Conservation (phyloP, 2,888 invertebrate species). For the Dorcus hopei region DNA sequence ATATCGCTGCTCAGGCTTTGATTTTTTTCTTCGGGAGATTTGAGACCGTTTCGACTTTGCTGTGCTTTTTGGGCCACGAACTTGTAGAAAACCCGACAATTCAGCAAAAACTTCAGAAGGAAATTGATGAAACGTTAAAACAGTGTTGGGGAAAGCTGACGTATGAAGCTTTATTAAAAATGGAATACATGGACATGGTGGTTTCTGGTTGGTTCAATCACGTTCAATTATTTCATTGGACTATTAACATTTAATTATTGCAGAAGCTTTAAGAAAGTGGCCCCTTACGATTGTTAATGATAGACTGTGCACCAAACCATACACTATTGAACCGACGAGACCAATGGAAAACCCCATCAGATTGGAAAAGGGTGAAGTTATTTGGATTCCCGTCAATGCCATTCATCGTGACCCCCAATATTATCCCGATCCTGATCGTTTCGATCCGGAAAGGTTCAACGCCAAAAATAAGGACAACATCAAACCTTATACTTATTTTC, state of each 20-base stretch:
- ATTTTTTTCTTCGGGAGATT: conserved; percentile 53
- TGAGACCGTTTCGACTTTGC: conserved; percentile 48
- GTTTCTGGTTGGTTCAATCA: conserved; percentile 48
- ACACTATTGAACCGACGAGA: conserved; percentile 23
- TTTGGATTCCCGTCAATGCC: conserved; percentile 32
- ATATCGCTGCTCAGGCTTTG: conserved; percentile 56
- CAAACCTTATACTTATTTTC: conserved; percentile 44
- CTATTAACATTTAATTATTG: conserved; percentile 45
- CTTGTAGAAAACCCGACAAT: conserved; percentile 57
- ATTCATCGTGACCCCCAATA: conserved; percentile 34
- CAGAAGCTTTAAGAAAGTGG: conserved; percentile 35
- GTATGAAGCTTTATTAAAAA: conserved; percentile 52
- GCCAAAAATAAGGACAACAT: conserved; percentile 55
- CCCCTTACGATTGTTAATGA: conserved; percentile 26
- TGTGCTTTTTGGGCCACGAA: conserved; percentile 55
- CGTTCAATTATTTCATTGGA: conserved; percentile 55
- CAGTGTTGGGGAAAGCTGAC: conserved; percentile 42
- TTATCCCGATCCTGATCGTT: conserved; percentile 35
- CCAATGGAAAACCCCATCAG: conserved; percentile 18
- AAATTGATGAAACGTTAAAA: conserved; percentile 44
- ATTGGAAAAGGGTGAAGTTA: conserved; percentile 16
- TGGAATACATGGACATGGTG: conserved; percentile 60
- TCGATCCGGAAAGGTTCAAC: conserved; percentile 44
- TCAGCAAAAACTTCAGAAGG: conserved; percentile 53
- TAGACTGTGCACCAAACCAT: conserved; percentile 28